Evolutionary conservation across 1,140 invertebrate genomes (phyloP).

Genomic region (Drosophila lacertosa): DNA sequence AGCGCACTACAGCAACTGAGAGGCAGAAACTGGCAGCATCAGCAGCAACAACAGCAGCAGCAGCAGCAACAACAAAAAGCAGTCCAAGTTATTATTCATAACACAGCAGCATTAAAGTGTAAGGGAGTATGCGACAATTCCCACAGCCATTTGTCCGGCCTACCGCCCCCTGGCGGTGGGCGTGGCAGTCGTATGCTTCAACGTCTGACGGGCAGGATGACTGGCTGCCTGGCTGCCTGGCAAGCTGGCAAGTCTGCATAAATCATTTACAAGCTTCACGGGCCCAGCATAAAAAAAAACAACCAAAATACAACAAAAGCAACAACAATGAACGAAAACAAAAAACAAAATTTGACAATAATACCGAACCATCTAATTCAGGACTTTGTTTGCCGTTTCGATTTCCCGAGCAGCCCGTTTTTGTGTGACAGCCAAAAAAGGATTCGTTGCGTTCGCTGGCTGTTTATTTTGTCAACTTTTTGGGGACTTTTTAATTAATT

Average conservation of each 20-base stretch:
- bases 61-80: constrained; percentile 35
- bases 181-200: constrained; percentile 1
- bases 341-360: constrained; percentile 64
- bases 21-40: constrained; percentile 20
- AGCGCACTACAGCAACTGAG: constrained; percentile 54
- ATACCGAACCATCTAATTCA: constrained; percentile 68
- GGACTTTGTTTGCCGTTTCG: constrained; percentile 70
- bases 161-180: constrained; percentile 12
- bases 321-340: constrained; percentile 18
- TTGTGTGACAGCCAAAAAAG: constrained; percentile 29
- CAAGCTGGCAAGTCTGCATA: constrained; percentile 70
- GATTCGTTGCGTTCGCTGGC: constrained; percentile 46
- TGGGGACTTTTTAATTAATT: constrained; percentile 72
- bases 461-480: constrained; percentile 58
- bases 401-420: constrained; percentile 39
- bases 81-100: constrained; percentile 80
- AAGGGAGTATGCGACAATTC: constrained; percentile 80
- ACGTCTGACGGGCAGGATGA: background rate
- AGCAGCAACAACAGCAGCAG: constrained; percentile 20
- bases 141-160: constrained; percentile 69
- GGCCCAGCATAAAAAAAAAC: constrained; percentile 17
- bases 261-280: constrained; percentile 72
- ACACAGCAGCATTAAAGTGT: constrained; percentile 81
- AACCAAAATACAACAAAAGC: constrained; percentile 6
- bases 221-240: constrained; percentile 22